These are phyloP conservation scores for Serinus canaria DNA, from an alignment of 2,113 vertebrate species.

Conservation along the genomic window DNA sequence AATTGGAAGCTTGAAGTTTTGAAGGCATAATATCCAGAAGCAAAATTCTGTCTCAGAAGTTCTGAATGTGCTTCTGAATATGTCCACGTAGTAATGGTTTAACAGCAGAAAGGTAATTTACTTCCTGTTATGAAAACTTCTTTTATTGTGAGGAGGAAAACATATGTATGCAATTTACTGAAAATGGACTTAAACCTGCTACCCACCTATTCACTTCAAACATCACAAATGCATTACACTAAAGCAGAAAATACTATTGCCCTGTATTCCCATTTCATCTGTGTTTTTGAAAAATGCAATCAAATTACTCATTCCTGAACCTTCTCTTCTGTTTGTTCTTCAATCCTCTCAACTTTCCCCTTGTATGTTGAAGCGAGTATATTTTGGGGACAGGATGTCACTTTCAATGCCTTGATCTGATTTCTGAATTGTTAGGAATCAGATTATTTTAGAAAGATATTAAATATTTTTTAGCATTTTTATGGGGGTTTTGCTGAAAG, in stretches of 20 bases:
- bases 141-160: not conserved
- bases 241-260: not conserved
- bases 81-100: not conserved
- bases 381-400: not conserved
- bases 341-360: not conserved
- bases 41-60: not conserved
- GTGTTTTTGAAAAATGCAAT: not conserved
- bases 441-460: not conserved
- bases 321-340: not conserved
- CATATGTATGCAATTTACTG: not conserved
- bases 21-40: not conserved
- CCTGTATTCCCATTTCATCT: not conserved
- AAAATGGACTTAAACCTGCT: not conserved
- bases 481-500: not conserved
- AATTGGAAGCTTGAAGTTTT: not conserved
- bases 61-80: not conserved
- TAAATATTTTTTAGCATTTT: not conserved
- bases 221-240: not conserved
- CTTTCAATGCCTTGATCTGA: not conserved
- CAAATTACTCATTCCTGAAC: fast-evolving
- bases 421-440: not conserved
- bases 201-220: not conserved
- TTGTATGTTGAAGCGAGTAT: not conserved
- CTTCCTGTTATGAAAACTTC: not conserved
- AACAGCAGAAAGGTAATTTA: not conserved